Conservation (phyloP, 2,888 invertebrate genomes). For the Piscicola geometra region DNA sequence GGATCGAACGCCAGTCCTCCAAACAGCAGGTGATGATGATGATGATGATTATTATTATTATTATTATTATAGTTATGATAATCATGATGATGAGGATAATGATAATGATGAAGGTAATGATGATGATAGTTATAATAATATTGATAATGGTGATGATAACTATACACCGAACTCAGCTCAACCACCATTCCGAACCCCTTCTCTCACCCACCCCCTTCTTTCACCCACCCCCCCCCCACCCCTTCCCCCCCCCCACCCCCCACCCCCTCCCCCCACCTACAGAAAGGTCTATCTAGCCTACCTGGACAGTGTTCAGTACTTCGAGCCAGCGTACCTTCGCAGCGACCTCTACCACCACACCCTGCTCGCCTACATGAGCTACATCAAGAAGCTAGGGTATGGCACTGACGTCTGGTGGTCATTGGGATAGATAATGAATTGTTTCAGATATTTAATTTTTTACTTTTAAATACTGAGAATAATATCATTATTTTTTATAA, state of each 20-base stretch:
- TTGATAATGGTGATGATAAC: no score
- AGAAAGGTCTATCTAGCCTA: slow-evolving; percentile 97
- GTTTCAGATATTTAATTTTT: no score
- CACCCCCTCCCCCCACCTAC: slow-evolving; percentile 20
- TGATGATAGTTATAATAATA: no score
- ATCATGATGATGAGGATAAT: no score
- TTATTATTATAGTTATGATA: no score
- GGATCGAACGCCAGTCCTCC: slow-evolving; percentile 91
- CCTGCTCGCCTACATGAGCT: slow-evolving; percentile 93
- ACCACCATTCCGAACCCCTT: background rate
- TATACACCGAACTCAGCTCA: no score
- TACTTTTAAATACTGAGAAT: no score
- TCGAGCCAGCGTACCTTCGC: slow-evolving; percentile 89
- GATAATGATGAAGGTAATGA: no score
- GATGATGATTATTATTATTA: no score
- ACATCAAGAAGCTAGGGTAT: slow-evolving; percentile 87
- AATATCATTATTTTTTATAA: background rate
- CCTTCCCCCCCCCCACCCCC: slow-evolving; percentile 16
- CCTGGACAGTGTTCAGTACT: slow-evolving; percentile 98
- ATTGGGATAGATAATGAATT: no score
- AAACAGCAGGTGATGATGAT: slow-evolving; percentile 65
- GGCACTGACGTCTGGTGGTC: no score
- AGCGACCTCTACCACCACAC: slow-evolving; percentile 99
- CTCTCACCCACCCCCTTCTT: background rate
- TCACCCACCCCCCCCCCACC: slow-evolving; percentile 4